Percentiles rank a stretch among this genome's conserved stretches.
These are phyloP conservation scores for Diplodus sargus DNA, from an alignment of 2,797 vertebrate species.

Conservation along the genomic window DNA sequence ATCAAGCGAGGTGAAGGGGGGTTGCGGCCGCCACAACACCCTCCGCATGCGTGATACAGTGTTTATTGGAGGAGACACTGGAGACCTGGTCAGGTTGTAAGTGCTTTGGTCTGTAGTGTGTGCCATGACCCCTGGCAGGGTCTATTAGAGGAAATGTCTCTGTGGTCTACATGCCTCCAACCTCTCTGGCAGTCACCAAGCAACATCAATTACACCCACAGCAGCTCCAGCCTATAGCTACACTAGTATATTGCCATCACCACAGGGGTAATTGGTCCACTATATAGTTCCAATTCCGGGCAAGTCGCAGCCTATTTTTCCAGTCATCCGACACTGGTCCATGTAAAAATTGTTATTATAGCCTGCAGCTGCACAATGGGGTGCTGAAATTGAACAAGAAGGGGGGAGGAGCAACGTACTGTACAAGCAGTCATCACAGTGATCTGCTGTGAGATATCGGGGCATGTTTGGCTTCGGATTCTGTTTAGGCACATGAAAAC, in stretches of 20 bases:
- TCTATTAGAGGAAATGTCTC: constrained; percentile 80
- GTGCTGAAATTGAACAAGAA: constrained; percentile 67
- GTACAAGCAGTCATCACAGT: constrained; percentile 28
- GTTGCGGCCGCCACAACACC: background rate
- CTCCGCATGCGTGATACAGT: constrained; percentile 17
- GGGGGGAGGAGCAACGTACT: constrained; percentile 37
- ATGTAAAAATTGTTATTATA: constrained; percentile 81
- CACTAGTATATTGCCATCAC: constrained; percentile 81
- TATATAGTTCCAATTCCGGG: constrained; percentile 81
- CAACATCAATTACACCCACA: constrained; percentile 84
- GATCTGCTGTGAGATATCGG: constrained; percentile 43
- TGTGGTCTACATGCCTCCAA: constrained; percentile 78
- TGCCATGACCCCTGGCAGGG: constrained; percentile 77
- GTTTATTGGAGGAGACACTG: constrained; percentile 50
- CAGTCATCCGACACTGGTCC: constrained; percentile 72
- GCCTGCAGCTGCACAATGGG: constrained; percentile 65
- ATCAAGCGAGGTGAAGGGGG: constrained; percentile 9
- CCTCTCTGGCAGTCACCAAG: constrained; percentile 76
- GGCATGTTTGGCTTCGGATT: constrained; percentile 18
- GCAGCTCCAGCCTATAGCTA: constrained; percentile 73
- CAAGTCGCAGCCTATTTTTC: constrained; percentile 79
- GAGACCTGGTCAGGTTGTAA: constrained; percentile 67
- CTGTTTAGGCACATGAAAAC: constrained; percentile 27
- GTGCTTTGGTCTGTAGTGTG: constrained; percentile 68
- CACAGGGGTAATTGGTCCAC: constrained; percentile 82